phyloP scores from a whole-genome alignment of 2,113 vertebrate genomes.

The Macaca mulatta region DNA sequence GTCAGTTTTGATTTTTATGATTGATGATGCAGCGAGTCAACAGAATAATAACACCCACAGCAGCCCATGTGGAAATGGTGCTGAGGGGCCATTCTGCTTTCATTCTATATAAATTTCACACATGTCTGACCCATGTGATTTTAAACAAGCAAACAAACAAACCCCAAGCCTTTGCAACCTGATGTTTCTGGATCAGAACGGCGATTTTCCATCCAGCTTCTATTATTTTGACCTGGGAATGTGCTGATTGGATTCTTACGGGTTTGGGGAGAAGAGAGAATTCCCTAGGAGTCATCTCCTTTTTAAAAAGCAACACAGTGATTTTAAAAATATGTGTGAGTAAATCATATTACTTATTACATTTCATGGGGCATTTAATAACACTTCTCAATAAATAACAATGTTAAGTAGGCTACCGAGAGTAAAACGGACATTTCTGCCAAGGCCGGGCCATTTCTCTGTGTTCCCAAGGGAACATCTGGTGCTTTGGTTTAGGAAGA shows the following conservation, averaged over 20 bases:
- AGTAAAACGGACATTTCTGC: not conserved
- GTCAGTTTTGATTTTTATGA: constrained; percentile 66
- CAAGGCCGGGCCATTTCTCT: not conserved
- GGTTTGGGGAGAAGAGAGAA: not conserved
- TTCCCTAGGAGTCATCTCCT: not conserved
- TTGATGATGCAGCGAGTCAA: constrained; percentile 71
- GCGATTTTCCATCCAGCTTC: not conserved
- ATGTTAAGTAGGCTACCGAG: not conserved
- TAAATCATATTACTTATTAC: not conserved
- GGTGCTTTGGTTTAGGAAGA: not conserved
- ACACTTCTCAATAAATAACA: not conserved
- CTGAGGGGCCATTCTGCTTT: not conserved
- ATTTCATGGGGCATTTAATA: not conserved
- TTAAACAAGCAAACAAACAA: not conserved
- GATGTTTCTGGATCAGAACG: not conserved
- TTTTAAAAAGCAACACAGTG: not conserved
- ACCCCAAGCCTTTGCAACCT: not conserved
- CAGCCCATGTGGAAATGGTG: not conserved
- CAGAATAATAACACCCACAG: not conserved
- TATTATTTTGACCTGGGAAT: not conserved
- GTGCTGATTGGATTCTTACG: not conserved
- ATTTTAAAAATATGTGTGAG: not conserved
- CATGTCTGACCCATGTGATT: not conserved
- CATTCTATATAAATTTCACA: not conserved
- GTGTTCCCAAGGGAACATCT: not conserved